Conservation (phyloP, 2,797 vertebrate genomes). For the Acropternis orthonyx region DNA sequence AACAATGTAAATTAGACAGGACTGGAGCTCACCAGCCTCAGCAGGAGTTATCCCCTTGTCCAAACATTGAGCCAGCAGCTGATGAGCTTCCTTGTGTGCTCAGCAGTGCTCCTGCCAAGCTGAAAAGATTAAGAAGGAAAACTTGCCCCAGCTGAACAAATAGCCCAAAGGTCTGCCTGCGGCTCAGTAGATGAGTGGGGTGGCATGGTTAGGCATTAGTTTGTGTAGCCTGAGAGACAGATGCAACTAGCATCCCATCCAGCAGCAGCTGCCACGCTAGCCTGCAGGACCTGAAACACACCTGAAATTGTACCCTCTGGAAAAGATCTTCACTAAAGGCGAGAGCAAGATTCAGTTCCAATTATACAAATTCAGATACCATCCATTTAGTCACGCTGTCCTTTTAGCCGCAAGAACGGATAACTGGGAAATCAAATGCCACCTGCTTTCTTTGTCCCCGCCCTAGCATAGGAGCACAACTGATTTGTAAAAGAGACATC, state of each 20-base stretch:
- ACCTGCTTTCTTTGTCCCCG: background rate
- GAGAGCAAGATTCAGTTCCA: background rate
- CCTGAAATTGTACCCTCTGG: background rate
- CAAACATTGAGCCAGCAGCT: slow-evolving; percentile 62
- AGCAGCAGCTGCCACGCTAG: background rate
- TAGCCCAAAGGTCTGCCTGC: slow-evolving; percentile 45
- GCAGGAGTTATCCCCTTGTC: slow-evolving; percentile 69
- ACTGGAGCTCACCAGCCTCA: slow-evolving; percentile 58
- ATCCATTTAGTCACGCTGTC: background rate
- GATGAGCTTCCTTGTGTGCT: slow-evolving; percentile 69
- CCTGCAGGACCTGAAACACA: background rate
- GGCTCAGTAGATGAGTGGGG: background rate
- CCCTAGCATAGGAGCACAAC: background rate
- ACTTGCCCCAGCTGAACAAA: slow-evolving; percentile 66
- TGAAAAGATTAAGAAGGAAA: slow-evolving; percentile 64
- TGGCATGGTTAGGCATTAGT: background rate
- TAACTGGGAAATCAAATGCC: background rate
- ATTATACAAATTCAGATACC: background rate
- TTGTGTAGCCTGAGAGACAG: slow-evolving; percentile 40
- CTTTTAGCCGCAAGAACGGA: background rate
- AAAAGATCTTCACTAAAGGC: background rate
- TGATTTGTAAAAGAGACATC: background rate
- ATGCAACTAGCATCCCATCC: background rate
- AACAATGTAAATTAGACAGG: slow-evolving; percentile 68
- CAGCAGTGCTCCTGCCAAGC: slow-evolving; percentile 56